Conservation (phyloP, 2,888 invertebrate genomes). For the Spodoptera littoralis region DNA sequence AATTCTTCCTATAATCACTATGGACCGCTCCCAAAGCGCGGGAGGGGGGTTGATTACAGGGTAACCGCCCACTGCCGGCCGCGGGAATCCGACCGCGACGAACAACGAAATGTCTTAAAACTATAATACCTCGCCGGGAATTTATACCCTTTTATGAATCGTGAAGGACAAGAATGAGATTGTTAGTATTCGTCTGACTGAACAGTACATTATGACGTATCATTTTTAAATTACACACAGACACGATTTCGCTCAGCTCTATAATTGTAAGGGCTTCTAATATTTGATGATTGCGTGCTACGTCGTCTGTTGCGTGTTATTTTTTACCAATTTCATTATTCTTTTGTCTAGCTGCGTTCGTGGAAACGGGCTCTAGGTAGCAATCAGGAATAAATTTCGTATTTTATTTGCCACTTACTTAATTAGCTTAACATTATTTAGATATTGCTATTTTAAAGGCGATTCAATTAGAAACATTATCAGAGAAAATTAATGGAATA, state of each 20-base stretch:
- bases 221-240: conserved; percentile 55
- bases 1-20: conserved; percentile 83
- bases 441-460: conserved; percentile 19
- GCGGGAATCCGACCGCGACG: conserved; percentile 70
- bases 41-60: conserved; percentile 80
- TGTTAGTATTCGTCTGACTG: conserved; percentile 47
- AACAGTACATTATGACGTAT: conserved; percentile 58
- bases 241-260: conserved; percentile 72
- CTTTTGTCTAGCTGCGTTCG: conserved; percentile 53
- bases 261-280: conserved; percentile 70
- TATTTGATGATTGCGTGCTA: conserved; percentile 70
- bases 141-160: conserved; percentile 51
- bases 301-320: conserved; percentile 65
- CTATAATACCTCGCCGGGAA: conserved; percentile 62
- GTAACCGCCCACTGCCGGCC: conserved; percentile 80
- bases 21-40: conserved; percentile 73
- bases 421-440: conserved; percentile 7
- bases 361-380: conserved; percentile 29
- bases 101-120: conserved; percentile 67
- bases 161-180: conserved; percentile 42
- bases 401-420: conserved; percentile 24
- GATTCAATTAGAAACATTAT: conserved; percentile 25
- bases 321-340: conserved; percentile 58
- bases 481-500: conserved; percentile 40
- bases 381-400: conserved; percentile 27